Conservation (phyloP, 2,113 vertebrate species). For the Apeltes quadracus region DNA sequence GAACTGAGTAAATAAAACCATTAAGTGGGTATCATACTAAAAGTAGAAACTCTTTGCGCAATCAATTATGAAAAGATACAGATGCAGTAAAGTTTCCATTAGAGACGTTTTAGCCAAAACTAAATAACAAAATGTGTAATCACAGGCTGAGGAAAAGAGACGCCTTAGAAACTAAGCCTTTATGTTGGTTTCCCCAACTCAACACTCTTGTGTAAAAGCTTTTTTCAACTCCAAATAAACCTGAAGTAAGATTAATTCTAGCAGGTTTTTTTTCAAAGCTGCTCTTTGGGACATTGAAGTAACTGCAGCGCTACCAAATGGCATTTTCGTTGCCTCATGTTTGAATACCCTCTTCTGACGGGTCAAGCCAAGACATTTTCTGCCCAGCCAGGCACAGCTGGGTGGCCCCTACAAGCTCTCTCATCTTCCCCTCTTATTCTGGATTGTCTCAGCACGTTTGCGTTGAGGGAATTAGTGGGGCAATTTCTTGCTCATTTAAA, state of each 20-base stretch:
- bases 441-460: slow-evolving; percentile 51
- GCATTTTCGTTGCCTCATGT: slow-evolving; percentile 31
- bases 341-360: slow-evolving; percentile 64
- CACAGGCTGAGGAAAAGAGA: slow-evolving; percentile 24
- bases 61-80: neutral
- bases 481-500: slow-evolving; percentile 33
- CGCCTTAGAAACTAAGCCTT: slow-evolving; percentile 17
- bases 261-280: neutral
- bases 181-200: slow-evolving; percentile 36
- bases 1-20: neutral
- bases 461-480: slow-evolving; percentile 41
- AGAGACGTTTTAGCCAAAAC: neutral
- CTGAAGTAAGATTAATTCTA: neutral
- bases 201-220: slow-evolving; percentile 28
- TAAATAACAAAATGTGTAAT: slow-evolving; percentile 10
- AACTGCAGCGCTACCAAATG: slow-evolving; percentile 27
- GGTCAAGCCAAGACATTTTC: slow-evolving; percentile 57
- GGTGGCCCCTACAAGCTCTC: slow-evolving; percentile 43
- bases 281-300: slow-evolving; percentile 14
- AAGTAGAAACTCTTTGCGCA: neutral
- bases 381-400: slow-evolving; percentile 66
- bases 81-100: neutral
- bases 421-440: slow-evolving; percentile 34
- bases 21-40: neutral
- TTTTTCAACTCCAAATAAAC: slow-evolving; percentile 50